A percentile compares a stretch with the other conserved stretches of the same genome.
Conservation (phyloP, 2,113 vertebrate species). For the Hymenochirus boettgeri region DNA sequence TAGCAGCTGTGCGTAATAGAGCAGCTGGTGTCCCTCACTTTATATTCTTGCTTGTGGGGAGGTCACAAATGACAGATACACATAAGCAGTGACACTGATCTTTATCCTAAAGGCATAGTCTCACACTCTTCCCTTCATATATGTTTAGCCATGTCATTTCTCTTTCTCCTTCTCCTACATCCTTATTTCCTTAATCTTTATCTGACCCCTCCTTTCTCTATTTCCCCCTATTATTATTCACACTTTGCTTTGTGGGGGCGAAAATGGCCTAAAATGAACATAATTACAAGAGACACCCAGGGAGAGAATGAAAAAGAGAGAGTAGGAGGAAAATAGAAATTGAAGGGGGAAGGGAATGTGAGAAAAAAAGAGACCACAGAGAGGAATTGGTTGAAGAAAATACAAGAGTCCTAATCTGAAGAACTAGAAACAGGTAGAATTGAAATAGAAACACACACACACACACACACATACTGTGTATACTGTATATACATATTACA, state of each 20-base stretch:
- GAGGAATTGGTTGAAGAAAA: background rate
- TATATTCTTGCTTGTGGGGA: slow-evolving; percentile 30
- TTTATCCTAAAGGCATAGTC: slow-evolving; percentile 29
- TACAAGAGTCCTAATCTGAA: too few species aligned
- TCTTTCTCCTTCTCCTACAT: slow-evolving; percentile 5
- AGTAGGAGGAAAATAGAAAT: slow-evolving; percentile 22
- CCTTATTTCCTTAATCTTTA: background rate
- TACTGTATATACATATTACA: too few species aligned
- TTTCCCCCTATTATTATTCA: slow-evolving; percentile 36
- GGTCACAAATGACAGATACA: slow-evolving; percentile 36
- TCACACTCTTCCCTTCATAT: slow-evolving; percentile 8
- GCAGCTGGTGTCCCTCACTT: slow-evolving; percentile 35
- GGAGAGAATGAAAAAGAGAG: slow-evolving; percentile 20
- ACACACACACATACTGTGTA: too few species aligned
- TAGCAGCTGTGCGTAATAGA: slow-evolving; percentile 27
- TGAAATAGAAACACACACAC: too few species aligned
- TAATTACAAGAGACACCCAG: slow-evolving; percentile 33
- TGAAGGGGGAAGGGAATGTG: background rate
- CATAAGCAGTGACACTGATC: slow-evolving; percentile 39
- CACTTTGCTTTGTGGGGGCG: slow-evolving; percentile 35
- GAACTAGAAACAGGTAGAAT: too few species aligned
- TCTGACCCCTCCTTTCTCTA: background rate
- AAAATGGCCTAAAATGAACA: slow-evolving; percentile 43
- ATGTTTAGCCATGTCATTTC: slow-evolving; percentile 18
- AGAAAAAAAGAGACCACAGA: background rate